phyloP scores from a whole-genome alignment of 2,797 vertebrate genomes.

The Sebastes hopkinsi region DNA sequence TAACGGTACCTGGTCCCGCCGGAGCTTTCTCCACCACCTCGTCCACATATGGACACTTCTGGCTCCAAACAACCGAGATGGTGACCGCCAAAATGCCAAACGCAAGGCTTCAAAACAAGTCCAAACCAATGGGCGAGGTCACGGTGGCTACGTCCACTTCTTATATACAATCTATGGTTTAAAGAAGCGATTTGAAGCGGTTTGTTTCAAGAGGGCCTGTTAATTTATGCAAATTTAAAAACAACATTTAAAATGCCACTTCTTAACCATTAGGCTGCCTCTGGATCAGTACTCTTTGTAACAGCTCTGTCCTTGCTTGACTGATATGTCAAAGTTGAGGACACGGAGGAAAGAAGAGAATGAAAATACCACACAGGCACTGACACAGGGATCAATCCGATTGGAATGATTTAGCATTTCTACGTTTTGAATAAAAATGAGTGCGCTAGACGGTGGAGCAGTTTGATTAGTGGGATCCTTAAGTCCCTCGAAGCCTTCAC shows the following conservation, averaged over 20 bases:
- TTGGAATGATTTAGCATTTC: slow-evolving; percentile 85
- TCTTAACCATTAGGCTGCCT: slow-evolving; percentile 60
- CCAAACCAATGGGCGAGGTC: neutral
- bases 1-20: neutral
- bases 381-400: slow-evolving; percentile 85
- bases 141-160: neutral
- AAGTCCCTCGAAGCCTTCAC: slow-evolving; percentile 74
- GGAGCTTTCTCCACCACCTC: neutral
- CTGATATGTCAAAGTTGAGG: slow-evolving; percentile 85
- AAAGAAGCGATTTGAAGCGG: neutral
- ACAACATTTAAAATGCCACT: slow-evolving; percentile 68
- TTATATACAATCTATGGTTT: neutral
- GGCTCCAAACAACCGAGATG: neutral
- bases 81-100: neutral
- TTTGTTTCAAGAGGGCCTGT: slow-evolving; percentile 19
- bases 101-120: neutral
- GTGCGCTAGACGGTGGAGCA: slow-evolving; percentile 83
- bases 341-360: slow-evolving; percentile 64
- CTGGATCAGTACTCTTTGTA: slow-evolving; percentile 61
- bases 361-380: slow-evolving; percentile 85
- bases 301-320: slow-evolving; percentile 76
- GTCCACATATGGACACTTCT: neutral
- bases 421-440: slow-evolving; percentile 84
- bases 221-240: slow-evolving; percentile 63
- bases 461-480: slow-evolving; percentile 82